Percentiles rank a stretch among this genome's conserved stretches.
These are phyloP conservation scores for Bombus consobrinus DNA, from an alignment of 1,140 invertebrate species.

Conservation along the genomic window DNA sequence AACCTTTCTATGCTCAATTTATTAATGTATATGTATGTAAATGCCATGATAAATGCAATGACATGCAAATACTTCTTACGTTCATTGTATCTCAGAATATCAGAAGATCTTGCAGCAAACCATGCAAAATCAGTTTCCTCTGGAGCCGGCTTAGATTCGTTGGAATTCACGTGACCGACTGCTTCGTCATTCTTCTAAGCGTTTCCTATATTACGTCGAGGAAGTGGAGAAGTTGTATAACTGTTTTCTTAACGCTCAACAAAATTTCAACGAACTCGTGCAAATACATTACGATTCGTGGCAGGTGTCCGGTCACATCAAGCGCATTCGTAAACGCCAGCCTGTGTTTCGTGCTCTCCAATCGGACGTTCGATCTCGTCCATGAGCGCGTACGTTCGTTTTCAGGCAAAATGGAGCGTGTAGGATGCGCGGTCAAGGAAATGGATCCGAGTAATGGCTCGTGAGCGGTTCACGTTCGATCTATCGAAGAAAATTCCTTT, in stretches of 20 bases:
- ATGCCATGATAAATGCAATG: neutral
- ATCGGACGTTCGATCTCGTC: neutral
- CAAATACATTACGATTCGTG: conserved; percentile 32
- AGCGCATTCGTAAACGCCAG: conserved; percentile 22
- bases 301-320: neutral
- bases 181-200: conserved; percentile 7
- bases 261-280: conserved; percentile 39
- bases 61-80: neutral
- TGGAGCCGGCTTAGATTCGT: neutral
- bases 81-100: neutral
- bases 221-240: conserved; percentile 30
- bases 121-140: neutral
- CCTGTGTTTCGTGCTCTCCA: neutral
- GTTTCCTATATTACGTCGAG: conserved; percentile 35
- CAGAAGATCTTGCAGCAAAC: neutral
- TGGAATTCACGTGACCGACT: neutral
- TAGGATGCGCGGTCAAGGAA: neutral
- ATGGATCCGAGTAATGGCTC: neutral
- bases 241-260: conserved; percentile 32
- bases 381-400: neutral
- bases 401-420: neutral
- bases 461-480: neutral
- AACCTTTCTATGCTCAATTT: neutral
- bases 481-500: neutral
- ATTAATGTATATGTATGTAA: neutral